Percentiles rank a stretch among this genome's conserved stretches.
These are phyloP conservation scores for Megaceryle torquata DNA, from an alignment of 2,113 vertebrate genomes.

Conservation along the genomic window DNA sequence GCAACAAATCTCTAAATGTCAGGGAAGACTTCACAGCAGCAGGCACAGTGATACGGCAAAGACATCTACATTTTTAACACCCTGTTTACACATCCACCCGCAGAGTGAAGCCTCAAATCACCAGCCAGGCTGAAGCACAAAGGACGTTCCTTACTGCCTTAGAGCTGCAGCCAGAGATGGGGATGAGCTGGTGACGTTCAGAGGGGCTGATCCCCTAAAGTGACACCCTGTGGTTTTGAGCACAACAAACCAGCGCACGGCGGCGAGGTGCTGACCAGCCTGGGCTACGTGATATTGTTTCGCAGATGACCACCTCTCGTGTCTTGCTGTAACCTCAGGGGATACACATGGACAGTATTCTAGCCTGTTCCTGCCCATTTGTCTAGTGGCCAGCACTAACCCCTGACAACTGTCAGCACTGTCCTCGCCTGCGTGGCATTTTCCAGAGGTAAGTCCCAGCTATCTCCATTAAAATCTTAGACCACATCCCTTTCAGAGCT, in stretches of 20 bases:
- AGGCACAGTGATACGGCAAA: neutral
- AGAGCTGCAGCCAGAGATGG: neutral
- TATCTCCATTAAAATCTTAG: accelerated
- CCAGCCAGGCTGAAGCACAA: neutral
- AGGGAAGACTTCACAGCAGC: neutral
- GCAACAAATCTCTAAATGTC: constrained; percentile 28
- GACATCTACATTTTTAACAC: neutral
- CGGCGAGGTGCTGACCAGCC: neutral
- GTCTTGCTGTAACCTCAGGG: neutral
- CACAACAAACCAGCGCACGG: neutral
- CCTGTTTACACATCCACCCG: neutral
- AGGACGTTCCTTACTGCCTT: accelerated
- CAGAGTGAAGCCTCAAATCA: neutral
- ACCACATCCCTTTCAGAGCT: neutral
- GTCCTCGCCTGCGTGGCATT: neutral
- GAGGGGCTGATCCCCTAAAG: neutral
- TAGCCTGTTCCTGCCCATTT: neutral
- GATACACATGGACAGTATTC: too few relatives aligned
- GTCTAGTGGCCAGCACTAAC: neutral
- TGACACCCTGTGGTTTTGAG: accelerated
- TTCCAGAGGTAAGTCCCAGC: neutral
- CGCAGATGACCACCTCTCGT: accelerated
- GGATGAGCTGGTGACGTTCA: neutral
- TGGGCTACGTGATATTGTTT: neutral
- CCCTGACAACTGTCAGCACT: neutral